Percentiles rank a stretch among this genome's conserved stretches.
Conservation (phyloP, 2,797 vertebrate genomes). For the Harpagifer antarcticus region DNA sequence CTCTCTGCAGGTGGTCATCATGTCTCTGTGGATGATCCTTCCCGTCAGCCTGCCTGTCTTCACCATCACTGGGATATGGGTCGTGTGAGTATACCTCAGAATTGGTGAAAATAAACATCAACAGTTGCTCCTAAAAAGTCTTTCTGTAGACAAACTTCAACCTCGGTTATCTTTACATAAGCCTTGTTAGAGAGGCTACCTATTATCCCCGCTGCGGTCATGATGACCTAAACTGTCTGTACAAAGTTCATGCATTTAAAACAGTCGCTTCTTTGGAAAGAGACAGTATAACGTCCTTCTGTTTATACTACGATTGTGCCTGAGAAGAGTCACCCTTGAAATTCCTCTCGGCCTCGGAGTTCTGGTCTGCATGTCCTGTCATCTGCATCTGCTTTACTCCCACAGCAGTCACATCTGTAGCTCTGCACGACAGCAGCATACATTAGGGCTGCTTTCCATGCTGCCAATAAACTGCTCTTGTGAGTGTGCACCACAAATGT, state of each 20-base stretch:
- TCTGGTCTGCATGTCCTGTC: slow-evolving; percentile 4
- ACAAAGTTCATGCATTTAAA: slow-evolving; percentile 23
- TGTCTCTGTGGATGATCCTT: slow-evolving; percentile 90
- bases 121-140: background rate
- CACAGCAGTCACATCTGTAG: background rate
- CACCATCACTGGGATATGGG: slow-evolving; percentile 92
- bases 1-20: slow-evolving; percentile 53
- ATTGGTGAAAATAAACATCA: background rate
- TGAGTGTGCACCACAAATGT: no score
- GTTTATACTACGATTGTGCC: slow-evolving; percentile 8
- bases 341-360: slow-evolving; percentile 10
- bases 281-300: background rate
- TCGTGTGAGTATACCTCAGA: slow-evolving; percentile 86
- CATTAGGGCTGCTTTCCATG: slow-evolving; percentile 11
- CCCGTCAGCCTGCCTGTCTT: slow-evolving; percentile 89
- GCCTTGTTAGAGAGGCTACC: background rate
- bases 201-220: background rate
- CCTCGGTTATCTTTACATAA: background rate
- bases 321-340: slow-evolving; percentile 15
- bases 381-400: background rate
- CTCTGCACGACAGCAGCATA: background rate
- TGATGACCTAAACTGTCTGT: background rate
- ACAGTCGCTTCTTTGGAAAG: slow-evolving; percentile 19
- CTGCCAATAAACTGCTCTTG: background rate
- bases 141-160: no score